Conservation (phyloP, 1,140 invertebrate genomes). For the Euborellia annulipes region DNA sequence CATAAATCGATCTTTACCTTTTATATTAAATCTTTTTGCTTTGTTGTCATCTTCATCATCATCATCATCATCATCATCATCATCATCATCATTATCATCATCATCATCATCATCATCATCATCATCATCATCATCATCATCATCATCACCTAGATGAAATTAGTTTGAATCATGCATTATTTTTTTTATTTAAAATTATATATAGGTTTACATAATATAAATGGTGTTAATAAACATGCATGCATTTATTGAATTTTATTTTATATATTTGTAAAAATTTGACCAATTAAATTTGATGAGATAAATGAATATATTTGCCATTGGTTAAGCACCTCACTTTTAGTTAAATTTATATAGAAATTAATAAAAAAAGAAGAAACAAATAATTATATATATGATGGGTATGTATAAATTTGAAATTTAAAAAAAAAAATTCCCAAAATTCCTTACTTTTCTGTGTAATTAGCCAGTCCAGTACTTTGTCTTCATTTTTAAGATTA, state of each 20-base stretch:
- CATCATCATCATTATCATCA: constrained; percentile 29
- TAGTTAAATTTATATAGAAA: too few relatives aligned
- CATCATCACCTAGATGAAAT: constrained; percentile 25
- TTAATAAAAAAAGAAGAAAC: too few relatives aligned
- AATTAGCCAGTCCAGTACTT: constrained; percentile 87
- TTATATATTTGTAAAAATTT: too few relatives aligned
- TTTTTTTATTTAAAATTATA: too few relatives aligned
- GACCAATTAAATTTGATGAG: too few relatives aligned
- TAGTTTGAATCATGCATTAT: constrained; percentile 7
- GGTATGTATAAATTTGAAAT: too few relatives aligned
- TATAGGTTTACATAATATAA: too few relatives aligned
- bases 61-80: constrained; percentile 31
- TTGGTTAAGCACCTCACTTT: too few relatives aligned
- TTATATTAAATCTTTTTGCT: constrained; percentile 14
- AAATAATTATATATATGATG: too few relatives aligned
- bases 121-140: constrained; percentile 31
- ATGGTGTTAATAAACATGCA: too few relatives aligned
- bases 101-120: constrained; percentile 29
- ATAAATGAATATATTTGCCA: too few relatives aligned
- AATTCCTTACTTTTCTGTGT: constrained; percentile 82
- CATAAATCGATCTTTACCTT: not conserved
- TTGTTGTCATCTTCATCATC: constrained; percentile 22
- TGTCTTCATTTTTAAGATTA: constrained; percentile 87
- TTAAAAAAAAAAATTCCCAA: constrained; percentile 17
- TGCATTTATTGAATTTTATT: too few relatives aligned